Conservation (phyloP, 1,140 invertebrate species). For the Sycophaga agraensis region DNA sequence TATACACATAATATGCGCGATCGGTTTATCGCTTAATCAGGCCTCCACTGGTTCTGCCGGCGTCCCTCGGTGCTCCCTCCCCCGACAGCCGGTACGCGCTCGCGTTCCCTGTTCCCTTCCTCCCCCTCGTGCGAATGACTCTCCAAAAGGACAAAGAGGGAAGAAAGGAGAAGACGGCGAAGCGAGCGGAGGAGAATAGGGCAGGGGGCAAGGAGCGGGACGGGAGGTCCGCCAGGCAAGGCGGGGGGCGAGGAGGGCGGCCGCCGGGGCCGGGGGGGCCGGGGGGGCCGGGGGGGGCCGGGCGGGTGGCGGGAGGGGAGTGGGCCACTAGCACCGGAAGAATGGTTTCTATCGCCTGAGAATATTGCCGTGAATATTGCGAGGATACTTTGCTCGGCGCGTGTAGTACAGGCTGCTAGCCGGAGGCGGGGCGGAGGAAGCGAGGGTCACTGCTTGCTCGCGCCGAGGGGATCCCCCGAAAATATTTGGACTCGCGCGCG, state of each 20-base stretch:
- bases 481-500: constrained; percentile 38
- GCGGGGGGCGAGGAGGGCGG: no score
- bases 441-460: neutral
- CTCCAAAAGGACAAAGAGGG: constrained; percentile 26
- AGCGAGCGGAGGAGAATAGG: neutral
- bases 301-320: neutral
- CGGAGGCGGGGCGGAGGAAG: constrained; percentile 18
- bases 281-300: no score
- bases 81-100: neutral
- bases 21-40: constrained; percentile 26
- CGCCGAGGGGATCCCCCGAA: constrained; percentile 32
- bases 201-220: neutral
- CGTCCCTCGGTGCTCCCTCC: neutral
- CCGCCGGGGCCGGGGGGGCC: no score
- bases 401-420: constrained; percentile 11
- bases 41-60: neutral
- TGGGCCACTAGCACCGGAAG: constrained; percentile 30
- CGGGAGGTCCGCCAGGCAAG: no score
- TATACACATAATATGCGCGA: constrained; percentile 6
- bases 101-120: neutral
- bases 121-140: neutral
- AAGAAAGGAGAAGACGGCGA: constrained; percentile 32
- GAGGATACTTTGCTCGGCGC: constrained; percentile 25
- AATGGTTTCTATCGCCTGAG: constrained; percentile 43
- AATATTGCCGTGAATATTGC: constrained; percentile 47